Base-by-base conservation (phyloP, 1,140 invertebrate species). In the Chymomyza costata region DNA sequence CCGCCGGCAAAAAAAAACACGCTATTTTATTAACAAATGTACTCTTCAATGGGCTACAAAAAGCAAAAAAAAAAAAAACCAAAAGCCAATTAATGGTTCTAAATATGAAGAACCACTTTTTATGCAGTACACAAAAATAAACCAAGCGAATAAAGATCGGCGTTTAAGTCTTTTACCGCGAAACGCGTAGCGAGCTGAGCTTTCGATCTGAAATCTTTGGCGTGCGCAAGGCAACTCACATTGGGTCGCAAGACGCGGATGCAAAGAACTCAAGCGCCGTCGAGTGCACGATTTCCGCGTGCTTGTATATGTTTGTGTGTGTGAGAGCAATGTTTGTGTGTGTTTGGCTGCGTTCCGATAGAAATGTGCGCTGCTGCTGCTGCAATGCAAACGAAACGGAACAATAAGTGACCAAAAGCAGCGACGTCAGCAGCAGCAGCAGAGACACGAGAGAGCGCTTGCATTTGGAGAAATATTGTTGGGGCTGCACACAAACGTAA, bases 141-240 rank as follows among this genome's bases (percentile, higher is more conserved):
- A n/a, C n/a, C n/a, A n/a, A n/a, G n/a, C 17, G 52, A 49, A 41
- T 41, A 46, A 37, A 53, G 14, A 14, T 21, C 47, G 39, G 6
- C 3, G 18, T 16, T 41, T 16, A 1, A 11, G 40, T 52, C 48
- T 25, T 47, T 48, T 37, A 30, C 35, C 37, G 37, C 56, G 49
- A 25, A 25, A 25, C 49, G 43, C 34, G 32, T 53, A 15, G 11
- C 46, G 31, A 56, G 58, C 63, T 73, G 69, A 39, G 69, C 65
- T 51, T 71, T 52, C 71, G 71, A 76, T 76, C 71, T 76, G 70
- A 76, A 76, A 76, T 78, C 70, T 76, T 76, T 76, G 71, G 58
- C 71, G 65, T 76, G 73, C 71, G 74, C 71, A 76, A 78, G 70
- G 71, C 70, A 76, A 76, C 70, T 76, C 70, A 66, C 51, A 58